Conservation (phyloP, 2,888 invertebrate species). For the Frankliniella fusca region DNA sequence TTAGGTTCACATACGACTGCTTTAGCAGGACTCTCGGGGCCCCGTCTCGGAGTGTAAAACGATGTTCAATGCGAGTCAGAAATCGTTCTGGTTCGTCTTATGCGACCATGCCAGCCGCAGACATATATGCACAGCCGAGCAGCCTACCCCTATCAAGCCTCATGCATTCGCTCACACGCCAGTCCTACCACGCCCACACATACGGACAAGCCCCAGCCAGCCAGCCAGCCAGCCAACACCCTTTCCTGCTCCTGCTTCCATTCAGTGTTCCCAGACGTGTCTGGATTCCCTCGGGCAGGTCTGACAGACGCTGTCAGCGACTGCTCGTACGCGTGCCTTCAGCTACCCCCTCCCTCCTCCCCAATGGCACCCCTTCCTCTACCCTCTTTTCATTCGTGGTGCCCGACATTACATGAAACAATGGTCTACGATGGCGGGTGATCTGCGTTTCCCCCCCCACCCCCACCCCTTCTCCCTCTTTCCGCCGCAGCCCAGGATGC, state of each 20-base stretch:
- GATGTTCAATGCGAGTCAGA: no score
- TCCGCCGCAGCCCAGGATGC: no score
- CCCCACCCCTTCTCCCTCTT: neutral
- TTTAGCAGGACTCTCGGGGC: no score
- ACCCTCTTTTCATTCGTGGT: neutral
- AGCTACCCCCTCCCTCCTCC: neutral
- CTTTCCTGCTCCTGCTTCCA: neutral
- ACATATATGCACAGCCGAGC: neutral
- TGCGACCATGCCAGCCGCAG: no score
- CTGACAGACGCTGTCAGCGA: conserved; percentile 12
- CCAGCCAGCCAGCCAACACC: neutral
- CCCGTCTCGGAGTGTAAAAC: no score
- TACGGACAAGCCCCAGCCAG: neutral
- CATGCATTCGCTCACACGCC: no score
- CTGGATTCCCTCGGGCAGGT: conserved; percentile 1
- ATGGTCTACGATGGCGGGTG: no score
- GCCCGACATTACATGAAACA: neutral
- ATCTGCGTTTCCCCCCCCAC: neutral
- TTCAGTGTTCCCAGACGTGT: conserved; percentile 8
- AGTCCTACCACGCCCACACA: neutral
- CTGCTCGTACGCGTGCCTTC: neutral
- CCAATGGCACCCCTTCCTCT: neutral
- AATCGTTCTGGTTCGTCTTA: no score
- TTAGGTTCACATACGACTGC: no score
- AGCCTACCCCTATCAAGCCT: neutral